Evolutionary conservation across 2,797 vertebrate species (phyloP).

Genomic region (Loriculus beryllinus): DNA sequence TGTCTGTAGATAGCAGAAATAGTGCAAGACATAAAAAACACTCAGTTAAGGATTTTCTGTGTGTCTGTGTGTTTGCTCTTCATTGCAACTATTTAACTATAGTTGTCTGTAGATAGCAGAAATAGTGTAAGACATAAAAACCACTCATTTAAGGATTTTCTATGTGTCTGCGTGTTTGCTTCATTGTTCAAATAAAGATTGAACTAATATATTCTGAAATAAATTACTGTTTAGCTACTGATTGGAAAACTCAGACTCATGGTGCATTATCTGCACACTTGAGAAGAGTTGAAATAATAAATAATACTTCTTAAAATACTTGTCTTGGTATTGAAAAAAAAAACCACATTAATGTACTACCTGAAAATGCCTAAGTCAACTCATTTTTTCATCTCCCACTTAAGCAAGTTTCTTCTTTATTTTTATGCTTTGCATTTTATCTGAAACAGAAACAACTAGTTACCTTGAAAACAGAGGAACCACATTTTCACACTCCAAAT

Average conservation of each 20-base stretch:
- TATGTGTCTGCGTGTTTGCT: not conserved
- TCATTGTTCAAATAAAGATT: not conserved
- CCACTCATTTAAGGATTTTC: not conserved
- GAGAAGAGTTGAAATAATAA: not conserved
- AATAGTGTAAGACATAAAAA: not conserved
- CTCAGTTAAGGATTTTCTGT: not conserved
- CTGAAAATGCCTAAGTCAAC: not conserved
- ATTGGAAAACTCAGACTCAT: not conserved
- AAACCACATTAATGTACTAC: not conserved
- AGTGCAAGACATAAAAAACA: not conserved
- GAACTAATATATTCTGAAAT: not conserved
- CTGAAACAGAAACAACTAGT: not conserved
- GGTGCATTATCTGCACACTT: not conserved
- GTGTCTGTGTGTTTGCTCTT: not conserved
- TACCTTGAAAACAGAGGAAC: not conserved
- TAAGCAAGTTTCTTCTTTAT: not conserved
- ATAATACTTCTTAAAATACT: not conserved
- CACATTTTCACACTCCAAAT: not conserved
- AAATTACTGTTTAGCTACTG: not conserved
- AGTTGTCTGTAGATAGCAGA: not conserved
- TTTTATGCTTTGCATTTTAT: not conserved
- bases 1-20: not conserved
- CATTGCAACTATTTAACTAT: not conserved
- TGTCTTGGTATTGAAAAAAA: not conserved
- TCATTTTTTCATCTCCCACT: not conserved